Evolutionary conservation across 1,140 invertebrate genomes (phyloP).

Genomic region (Harpegnathos saltator): DNA sequence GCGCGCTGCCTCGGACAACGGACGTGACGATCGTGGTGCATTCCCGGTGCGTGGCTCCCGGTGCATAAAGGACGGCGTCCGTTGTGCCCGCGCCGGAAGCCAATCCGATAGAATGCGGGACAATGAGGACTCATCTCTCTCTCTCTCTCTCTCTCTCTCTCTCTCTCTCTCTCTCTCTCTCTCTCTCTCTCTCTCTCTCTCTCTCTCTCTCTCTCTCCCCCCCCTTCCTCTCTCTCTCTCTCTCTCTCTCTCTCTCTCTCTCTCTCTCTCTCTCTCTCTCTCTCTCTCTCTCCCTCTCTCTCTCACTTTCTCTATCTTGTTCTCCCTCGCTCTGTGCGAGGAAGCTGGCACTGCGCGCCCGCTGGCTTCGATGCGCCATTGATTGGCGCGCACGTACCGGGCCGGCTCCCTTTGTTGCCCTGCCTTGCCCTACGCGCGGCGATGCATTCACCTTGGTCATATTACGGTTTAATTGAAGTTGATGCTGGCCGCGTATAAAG

Average conservation of each 20-base stretch:
- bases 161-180: neutral
- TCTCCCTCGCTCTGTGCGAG: slow-evolving; percentile 27
- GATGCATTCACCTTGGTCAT: slow-evolving; percentile 59
- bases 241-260: neutral
- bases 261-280: slow-evolving; percentile 15
- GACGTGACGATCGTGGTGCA: slow-evolving; percentile 60
- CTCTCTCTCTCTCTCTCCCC: slow-evolving; percentile 11
- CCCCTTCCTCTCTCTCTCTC: slow-evolving; percentile 10
- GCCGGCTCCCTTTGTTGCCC: slow-evolving; percentile 61
- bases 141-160: slow-evolving; percentile 22
- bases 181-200: neutral
- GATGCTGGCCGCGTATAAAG: slow-evolving; percentile 55
- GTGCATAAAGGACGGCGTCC: slow-evolving; percentile 49
- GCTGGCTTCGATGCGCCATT: slow-evolving; percentile 55
- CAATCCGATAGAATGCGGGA: slow-evolving; percentile 53
- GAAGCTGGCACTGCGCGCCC: slow-evolving; percentile 41
- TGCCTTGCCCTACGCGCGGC: slow-evolving; percentile 38
- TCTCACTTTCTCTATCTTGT: neutral
- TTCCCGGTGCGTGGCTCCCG: slow-evolving; percentile 38
- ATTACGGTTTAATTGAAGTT: slow-evolving; percentile 63
- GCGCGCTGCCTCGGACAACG: slow-evolving; percentile 39
- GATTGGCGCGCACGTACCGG: slow-evolving; percentile 59
- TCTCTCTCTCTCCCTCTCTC: neutral
- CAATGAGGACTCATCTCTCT: slow-evolving; percentile 47
- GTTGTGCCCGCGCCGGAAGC: slow-evolving; percentile 54